These are phyloP conservation scores for Reinhardtius hippoglossoides DNA, from an alignment of 2,113 vertebrate species.

Conservation along the genomic window DNA sequence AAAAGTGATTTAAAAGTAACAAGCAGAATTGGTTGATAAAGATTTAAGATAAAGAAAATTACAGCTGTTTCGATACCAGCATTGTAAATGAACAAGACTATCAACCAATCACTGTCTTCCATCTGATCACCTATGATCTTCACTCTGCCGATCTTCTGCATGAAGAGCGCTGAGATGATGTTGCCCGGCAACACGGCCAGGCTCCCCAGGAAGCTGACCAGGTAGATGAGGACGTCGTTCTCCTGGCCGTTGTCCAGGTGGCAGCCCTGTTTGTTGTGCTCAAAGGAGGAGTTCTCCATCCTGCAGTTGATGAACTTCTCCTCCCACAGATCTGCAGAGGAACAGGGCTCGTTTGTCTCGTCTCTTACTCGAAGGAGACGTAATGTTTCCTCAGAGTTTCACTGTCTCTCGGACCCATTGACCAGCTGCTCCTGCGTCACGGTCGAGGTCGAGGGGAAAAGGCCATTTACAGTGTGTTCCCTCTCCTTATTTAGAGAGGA, in stretches of 20 bases:
- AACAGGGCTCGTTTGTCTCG: slow-evolving; percentile 1
- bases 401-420: too few species aligned
- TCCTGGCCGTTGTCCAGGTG: slow-evolving; percentile 89
- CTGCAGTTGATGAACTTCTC: slow-evolving; percentile 91
- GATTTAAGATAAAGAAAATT: too few species aligned
- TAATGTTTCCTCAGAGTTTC: too few species aligned
- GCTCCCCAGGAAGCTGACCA: slow-evolving; percentile 96
- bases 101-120: neutral
- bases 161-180: slow-evolving; percentile 94
- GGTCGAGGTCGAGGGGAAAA: too few species aligned
- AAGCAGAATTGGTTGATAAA: too few species aligned
- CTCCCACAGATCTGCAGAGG: slow-evolving; percentile 86
- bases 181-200: slow-evolving; percentile 95
- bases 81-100: too few species aligned
- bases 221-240: slow-evolving; percentile 93
- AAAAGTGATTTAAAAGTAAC: too few species aligned
- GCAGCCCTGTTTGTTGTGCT: slow-evolving; percentile 88
- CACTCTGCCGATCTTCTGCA: slow-evolving; percentile 94
- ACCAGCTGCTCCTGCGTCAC: too few species aligned
- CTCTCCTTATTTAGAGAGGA: too few species aligned
- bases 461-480: too few species aligned
- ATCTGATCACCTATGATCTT: slow-evolving; percentile 90
- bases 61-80: too few species aligned
- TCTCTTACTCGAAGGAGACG: too few species aligned
- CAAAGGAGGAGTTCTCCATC: slow-evolving; percentile 87